phyloP scores from a whole-genome alignment of 2,113 vertebrate genomes.

The Nansenia antarctica region DNA sequence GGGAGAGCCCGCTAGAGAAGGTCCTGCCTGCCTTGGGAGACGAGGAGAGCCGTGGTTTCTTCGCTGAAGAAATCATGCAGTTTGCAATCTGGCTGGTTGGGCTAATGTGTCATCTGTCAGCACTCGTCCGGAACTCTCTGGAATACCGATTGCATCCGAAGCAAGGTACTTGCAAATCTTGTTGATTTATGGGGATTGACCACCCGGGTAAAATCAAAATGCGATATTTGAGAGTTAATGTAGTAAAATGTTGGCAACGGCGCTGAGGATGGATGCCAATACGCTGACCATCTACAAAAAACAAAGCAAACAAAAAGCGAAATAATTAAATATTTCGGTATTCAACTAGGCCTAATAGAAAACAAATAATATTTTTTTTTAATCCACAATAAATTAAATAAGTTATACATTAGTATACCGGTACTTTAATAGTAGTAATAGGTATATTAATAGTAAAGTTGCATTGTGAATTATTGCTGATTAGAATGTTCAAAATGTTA shows the following conservation, averaged over 20 bases:
- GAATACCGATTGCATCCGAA: constrained; percentile 82
- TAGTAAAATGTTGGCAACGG: constrained; percentile 5
- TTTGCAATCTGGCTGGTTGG: constrained; percentile 80
- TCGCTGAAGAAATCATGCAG: constrained; percentile 78
- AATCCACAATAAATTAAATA: no score
- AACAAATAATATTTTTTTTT: no score
- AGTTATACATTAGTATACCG: no score
- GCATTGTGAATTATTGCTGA: no score
- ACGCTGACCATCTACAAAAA: neutral
- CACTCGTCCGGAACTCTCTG: constrained; percentile 73
- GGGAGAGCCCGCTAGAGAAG: constrained; percentile 54
- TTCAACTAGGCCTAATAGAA: no score
- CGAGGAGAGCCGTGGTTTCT: constrained; percentile 54
- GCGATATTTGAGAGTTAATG: neutral
- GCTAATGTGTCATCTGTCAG: constrained; percentile 83
- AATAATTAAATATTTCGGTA: no score
- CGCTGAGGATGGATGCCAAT: constrained; percentile 8
- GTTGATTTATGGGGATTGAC: constrained; percentile 14
- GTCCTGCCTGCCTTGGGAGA: constrained; percentile 55
- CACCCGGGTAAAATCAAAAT: neutral
- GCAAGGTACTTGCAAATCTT: constrained; percentile 78
- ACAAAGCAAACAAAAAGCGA: no score
- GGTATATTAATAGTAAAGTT: no score
- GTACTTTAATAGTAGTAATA: no score
- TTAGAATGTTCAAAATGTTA: neutral